Evolutionary conservation across 2,113 vertebrate species (phyloP).

Genomic region (Kryptolebias marmoratus): DNA sequence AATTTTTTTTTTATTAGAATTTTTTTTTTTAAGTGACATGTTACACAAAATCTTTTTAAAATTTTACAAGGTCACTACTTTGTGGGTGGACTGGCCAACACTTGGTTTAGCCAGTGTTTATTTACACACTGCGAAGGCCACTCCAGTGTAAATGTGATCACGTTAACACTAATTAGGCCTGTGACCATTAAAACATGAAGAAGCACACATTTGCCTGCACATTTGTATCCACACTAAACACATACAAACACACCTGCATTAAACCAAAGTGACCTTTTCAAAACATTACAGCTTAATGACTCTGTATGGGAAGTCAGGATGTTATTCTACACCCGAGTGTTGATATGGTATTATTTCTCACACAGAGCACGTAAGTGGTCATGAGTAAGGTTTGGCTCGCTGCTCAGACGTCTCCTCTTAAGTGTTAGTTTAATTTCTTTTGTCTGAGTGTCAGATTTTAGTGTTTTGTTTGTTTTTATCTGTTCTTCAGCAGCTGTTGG

Average conservation of each 20-base stretch:
- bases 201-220: slow-evolving; percentile 17
- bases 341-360: slow-evolving; percentile 17
- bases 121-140: slow-evolving; percentile 46
- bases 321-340: slow-evolving; percentile 11
- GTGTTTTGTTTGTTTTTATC: not conserved
- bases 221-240: slow-evolving; percentile 6
- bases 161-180: slow-evolving; percentile 64
- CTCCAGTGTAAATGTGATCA: slow-evolving; percentile 54
- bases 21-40: not conserved
- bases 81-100: slow-evolving; percentile 23
- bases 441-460: not conserved
- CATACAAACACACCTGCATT: slow-evolving; percentile 29
- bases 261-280: slow-evolving; percentile 64
- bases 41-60: slow-evolving; percentile 13
- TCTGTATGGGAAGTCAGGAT: slow-evolving; percentile 11
- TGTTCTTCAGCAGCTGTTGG: slow-evolving; percentile 17
- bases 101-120: slow-evolving; percentile 45
- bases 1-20: too few species aligned
- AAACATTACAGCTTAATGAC: slow-evolving; percentile 42
- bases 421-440: not conserved
- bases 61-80: slow-evolving; percentile 45
- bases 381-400: not conserved
- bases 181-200: slow-evolving; percentile 52
- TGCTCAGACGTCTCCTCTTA: slow-evolving; percentile 1
- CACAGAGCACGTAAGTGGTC: slow-evolving; percentile 7